These are phyloP conservation scores for Drosophila saltans DNA, from an alignment of 1,140 invertebrate genomes.

Conservation along the genomic window DNA sequence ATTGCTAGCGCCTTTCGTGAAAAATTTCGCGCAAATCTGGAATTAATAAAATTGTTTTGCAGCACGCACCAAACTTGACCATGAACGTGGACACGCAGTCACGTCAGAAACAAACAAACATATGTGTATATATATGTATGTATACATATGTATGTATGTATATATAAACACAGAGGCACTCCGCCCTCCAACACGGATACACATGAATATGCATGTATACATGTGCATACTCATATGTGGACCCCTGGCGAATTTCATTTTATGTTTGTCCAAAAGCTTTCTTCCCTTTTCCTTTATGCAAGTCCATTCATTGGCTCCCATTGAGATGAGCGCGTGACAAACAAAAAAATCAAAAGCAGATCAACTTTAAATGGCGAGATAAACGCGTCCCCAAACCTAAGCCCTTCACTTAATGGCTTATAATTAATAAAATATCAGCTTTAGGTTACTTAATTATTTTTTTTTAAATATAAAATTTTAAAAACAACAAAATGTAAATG, in stretches of 20 bases:
- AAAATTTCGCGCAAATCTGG: slow-evolving; percentile 76
- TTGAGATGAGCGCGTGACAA: slow-evolving; percentile 1
- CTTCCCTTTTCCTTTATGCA: neutral
- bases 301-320: neutral
- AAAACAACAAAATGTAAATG: too few species aligned
- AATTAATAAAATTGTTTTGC: slow-evolving; percentile 82
- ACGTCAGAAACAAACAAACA: slow-evolving; percentile 37
- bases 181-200: neutral
- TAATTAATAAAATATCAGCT: too few species aligned
- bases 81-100: slow-evolving; percentile 45
- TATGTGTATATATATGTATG: slow-evolving; percentile 19
- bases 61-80: slow-evolving; percentile 59
- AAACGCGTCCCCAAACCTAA: too few species aligned
- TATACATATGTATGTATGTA: neutral
- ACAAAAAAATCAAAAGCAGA: too few species aligned
- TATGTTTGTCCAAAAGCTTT: neutral
- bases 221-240: neutral
- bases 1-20: slow-evolving; percentile 51
- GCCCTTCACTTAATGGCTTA: too few species aligned
- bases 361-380: too few species aligned
- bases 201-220: neutral
- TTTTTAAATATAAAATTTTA: too few species aligned
- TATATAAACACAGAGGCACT: neutral
- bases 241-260: slow-evolving; percentile 18
- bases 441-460: too few species aligned